Conservation (phyloP, 2,888 invertebrate genomes). For the Oligia fasciuncula region DNA sequence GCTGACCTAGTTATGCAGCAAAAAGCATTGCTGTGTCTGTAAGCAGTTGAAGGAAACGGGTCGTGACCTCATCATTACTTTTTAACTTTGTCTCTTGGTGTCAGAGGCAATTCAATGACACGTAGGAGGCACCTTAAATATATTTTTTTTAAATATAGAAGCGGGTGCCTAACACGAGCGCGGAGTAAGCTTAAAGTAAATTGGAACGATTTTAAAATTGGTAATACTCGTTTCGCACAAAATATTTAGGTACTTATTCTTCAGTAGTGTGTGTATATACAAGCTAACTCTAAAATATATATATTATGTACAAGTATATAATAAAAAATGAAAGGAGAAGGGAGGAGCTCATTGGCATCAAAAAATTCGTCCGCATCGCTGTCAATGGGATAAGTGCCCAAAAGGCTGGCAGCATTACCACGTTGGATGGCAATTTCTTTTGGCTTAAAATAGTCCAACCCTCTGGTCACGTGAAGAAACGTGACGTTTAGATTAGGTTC, state of each 20-base stretch:
- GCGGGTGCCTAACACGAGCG: background rate
- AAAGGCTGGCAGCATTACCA: too few species aligned
- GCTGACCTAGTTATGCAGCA: constrained; percentile 17
- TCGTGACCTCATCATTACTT: constrained; percentile 16
- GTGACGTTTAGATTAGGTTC: too few species aligned
- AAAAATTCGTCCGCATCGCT: background rate
- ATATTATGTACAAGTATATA: too few species aligned
- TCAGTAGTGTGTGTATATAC: too few species aligned
- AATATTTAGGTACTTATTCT: too few species aligned
- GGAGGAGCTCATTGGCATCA: background rate
- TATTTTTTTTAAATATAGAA: too few species aligned
- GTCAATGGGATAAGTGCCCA: background rate
- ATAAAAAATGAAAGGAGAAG: background rate
- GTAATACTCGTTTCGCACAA: too few species aligned
- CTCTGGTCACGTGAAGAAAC: too few species aligned
- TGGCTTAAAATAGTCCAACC: too few species aligned
- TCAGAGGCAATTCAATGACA: background rate
- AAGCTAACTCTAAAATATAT: too few species aligned
- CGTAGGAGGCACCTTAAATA: background rate
- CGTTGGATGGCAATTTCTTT: too few species aligned
- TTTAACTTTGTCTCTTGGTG: background rate
- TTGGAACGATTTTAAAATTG: background rate
- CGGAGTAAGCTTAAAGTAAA: background rate
- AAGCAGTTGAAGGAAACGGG: constrained; percentile 4
- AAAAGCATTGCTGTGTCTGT: background rate